These are phyloP conservation scores for Autographa pulchrina DNA, from an alignment of 2,888 invertebrate species.

Conservation along the genomic window DNA sequence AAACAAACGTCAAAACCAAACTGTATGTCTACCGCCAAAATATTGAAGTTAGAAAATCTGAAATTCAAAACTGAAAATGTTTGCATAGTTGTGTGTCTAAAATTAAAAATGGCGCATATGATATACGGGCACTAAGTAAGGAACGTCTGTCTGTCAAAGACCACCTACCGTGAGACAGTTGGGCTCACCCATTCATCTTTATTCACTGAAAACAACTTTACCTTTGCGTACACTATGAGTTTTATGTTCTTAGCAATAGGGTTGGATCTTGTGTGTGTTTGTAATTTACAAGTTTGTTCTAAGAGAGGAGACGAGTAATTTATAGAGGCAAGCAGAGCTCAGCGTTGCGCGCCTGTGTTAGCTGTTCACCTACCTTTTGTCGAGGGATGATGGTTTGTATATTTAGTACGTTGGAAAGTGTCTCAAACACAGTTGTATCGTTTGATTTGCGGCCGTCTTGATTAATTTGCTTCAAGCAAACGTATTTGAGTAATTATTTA, in stretches of 20 bases:
- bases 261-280: slow-evolving; percentile 27
- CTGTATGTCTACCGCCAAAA: neutral
- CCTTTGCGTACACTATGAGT: neutral
- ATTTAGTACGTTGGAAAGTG: slow-evolving; percentile 52
- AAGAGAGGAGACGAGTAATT: slow-evolving; percentile 73
- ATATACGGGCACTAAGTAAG: slow-evolving; percentile 70
- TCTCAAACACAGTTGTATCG: slow-evolving; percentile 41
- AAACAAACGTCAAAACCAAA: slow-evolving; percentile 15
- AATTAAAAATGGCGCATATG: slow-evolving; percentile 79
- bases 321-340: slow-evolving; percentile 66
- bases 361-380: slow-evolving; percentile 57
- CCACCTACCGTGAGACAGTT: slow-evolving; percentile 82
- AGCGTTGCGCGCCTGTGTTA: slow-evolving; percentile 42
- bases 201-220: slow-evolving; percentile 69
- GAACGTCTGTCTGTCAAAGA: slow-evolving; percentile 85
- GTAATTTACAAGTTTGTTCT: slow-evolving; percentile 41
- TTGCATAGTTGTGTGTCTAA: slow-evolving; percentile 60
- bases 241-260: rapidly evolving
- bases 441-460: slow-evolving; percentile 57
- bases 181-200: slow-evolving; percentile 84
- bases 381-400: slow-evolving; percentile 53
- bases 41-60: neutral
- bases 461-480: slow-evolving; percentile 53
- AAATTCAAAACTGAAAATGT: slow-evolving; percentile 7
- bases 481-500: slow-evolving; percentile 52